Base-by-base conservation (phyloP, 2,113 vertebrate species). In the Ageneiosus marmoratus region DNA sequence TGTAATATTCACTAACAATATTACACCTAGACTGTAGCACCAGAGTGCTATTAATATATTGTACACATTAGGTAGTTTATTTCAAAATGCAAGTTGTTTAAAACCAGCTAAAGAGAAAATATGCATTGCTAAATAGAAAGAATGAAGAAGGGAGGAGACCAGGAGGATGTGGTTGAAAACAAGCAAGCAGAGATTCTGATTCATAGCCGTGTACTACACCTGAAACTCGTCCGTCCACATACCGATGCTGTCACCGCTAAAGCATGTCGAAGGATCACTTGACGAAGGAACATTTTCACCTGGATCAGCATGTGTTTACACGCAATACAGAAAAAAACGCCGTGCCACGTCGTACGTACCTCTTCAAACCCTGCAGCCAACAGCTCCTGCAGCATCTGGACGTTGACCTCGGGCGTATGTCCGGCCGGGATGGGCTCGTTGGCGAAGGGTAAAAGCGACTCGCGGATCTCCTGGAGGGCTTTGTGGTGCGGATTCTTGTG, bases 401-500 rank as follows among this genome's bases (percentile, higher is more conserved):
- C 94, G 93, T 97, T 97, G 60, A 94, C 91, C 86, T 98, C 96
- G 1, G 92, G 67, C 85, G 91, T 92, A 73, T 93, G 88, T n/a
- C 91, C 91, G 37, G 94, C 91, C 51, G 93, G 90, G 67, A 88
- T 93, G 0, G 95, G 84, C 88, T 97, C 96, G 0, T 96, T 97
- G 77, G 96, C 96, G 86, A 97, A 99, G 37, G 98, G 98, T 83
- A 95, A 88, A 75, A 99, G 93, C 1, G 98, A 98, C 85, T 96
- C 95, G 74, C 97, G 94, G 86, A 99, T 99, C 93, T 99, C 96
- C 92, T 97, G 95, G 80, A 99, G 91, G 69, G 96, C 96, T 91
- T 97, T 98, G 85, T 97, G 96, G 79, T 99, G 91, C 0, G 95
- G 95, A 82, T 96, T 95, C 89, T 96, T 99, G 46, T 94, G 94